Evolutionary conservation across 2,888 invertebrate genomes (phyloP).

Genomic region (Pyrochroa serraticornis): DNA sequence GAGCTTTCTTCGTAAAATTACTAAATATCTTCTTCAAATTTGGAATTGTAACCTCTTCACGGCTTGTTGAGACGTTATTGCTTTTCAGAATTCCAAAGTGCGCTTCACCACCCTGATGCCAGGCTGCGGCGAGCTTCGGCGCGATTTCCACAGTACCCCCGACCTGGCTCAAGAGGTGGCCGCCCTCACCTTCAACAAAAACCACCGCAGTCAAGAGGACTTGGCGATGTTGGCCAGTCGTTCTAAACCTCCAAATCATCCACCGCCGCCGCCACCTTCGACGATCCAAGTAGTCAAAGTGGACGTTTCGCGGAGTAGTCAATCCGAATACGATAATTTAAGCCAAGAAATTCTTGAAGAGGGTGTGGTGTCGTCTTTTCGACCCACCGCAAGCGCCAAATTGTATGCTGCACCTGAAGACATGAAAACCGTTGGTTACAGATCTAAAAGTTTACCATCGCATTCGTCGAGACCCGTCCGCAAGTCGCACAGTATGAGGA

Average conservation of each 20-base stretch:
- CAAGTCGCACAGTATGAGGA: constrained; percentile 67
- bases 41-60: too few relatives aligned
- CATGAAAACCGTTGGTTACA: constrained; percentile 74
- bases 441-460: constrained; percentile 62
- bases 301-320: constrained; percentile 61
- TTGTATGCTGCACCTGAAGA: constrained; percentile 90
- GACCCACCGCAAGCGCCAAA: constrained; percentile 83
- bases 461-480: constrained; percentile 65
- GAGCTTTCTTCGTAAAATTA: too few relatives aligned
- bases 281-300: constrained; percentile 74
- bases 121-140: constrained; percentile 66
- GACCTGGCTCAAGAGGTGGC: constrained; percentile 67
- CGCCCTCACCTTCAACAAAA: constrained; percentile 51
- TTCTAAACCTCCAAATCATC: constrained; percentile 68
- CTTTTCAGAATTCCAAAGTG: constrained; percentile 62
- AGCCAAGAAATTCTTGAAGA: constrained; percentile 50
- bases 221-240: constrained; percentile 56
- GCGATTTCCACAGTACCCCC: constrained; percentile 90
- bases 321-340: constrained; percentile 50
- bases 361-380: constrained; percentile 83
- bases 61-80: too few relatives aligned
- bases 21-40: too few relatives aligned
- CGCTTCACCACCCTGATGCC: constrained; percentile 60
- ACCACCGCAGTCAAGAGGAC: constrained; percentile 76
- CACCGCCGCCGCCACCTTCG: constrained; percentile 76